These are phyloP conservation scores for Pedetes capensis DNA, from an alignment of 2,113 vertebrate genomes.

Conservation along the genomic window DNA sequence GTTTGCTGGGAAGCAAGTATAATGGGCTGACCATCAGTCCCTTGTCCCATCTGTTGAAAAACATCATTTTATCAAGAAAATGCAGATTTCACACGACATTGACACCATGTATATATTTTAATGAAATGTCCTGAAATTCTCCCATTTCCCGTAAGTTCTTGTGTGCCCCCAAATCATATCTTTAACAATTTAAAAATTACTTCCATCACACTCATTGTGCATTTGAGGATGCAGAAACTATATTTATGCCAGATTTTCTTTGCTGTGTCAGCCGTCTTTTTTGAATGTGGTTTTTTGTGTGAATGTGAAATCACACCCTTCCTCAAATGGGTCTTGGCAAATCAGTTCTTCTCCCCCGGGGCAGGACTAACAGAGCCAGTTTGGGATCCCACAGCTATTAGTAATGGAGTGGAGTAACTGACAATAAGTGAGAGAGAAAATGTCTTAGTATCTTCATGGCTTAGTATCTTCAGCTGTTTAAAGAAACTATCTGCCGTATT, in stretches of 20 bases:
- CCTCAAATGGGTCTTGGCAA: slow-evolving; percentile 28
- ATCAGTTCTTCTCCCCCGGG: neutral
- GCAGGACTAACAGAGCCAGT: neutral
- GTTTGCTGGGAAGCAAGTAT: neutral
- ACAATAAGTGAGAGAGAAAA: slow-evolving; percentile 1
- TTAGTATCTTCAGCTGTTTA: too few relatives aligned
- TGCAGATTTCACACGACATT: neutral
- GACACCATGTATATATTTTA: neutral
- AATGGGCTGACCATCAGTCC: rapidly evolving
- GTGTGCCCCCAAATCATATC: neutral
- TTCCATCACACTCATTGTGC: neutral
- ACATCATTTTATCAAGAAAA: neutral
- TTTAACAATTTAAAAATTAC: slow-evolving; percentile 23
- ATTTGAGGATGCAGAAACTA: neutral
- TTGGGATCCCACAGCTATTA: neutral
- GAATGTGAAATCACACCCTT: slow-evolving; percentile 29
- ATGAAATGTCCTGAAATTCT: neutral
- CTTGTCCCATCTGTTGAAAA: neutral
- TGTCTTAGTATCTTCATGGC: neutral
- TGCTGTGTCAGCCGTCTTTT: slow-evolving; percentile 29
- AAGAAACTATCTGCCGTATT: neutral
- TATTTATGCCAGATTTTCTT: neutral
- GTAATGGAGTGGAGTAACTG: neutral
- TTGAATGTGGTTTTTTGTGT: slow-evolving; percentile 11
- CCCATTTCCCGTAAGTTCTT: neutral